Percentiles rank a stretch among this genome's conserved stretches.
These are phyloP conservation scores for Lasioglossum malachurum DNA, from an alignment of 2,888 invertebrate species.

Conservation along the genomic window DNA sequence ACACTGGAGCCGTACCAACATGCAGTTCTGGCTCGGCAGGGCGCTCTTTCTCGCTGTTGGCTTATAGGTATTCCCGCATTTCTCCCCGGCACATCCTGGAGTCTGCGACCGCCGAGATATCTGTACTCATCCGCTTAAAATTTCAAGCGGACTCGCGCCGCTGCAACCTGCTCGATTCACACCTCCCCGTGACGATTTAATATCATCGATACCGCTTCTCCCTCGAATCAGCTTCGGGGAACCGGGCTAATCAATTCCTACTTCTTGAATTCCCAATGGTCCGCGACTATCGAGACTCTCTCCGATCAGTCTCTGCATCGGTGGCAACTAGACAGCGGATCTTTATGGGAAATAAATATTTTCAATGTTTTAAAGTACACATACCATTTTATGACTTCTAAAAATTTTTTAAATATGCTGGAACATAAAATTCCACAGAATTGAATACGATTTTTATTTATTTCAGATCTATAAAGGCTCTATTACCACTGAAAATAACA, in stretches of 20 bases:
- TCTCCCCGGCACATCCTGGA: conserved; percentile 55
- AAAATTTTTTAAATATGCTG: too few relatives aligned
- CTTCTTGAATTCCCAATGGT: not conserved
- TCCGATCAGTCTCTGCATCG: too few relatives aligned
- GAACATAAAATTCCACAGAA: too few relatives aligned
- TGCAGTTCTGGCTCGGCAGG: conserved; percentile 74
- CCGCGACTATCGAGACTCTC: not conserved
- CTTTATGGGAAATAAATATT: too few relatives aligned
- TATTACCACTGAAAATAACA: too few relatives aligned
- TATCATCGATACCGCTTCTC: not conserved
- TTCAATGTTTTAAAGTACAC: too few relatives aligned
- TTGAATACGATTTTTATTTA: too few relatives aligned
- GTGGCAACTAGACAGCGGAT: too few relatives aligned
- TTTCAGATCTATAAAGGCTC: too few relatives aligned
- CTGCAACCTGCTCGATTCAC: not conserved
- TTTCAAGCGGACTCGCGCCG: not conserved
- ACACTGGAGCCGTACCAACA: conserved; percentile 75
- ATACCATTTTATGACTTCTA: too few relatives aligned
- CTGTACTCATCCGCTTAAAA: conserved; percentile 39
- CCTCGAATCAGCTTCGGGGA: not conserved
- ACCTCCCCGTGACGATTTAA: not conserved
- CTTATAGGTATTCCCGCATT: conserved; percentile 63
- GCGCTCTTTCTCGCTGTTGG: conserved; percentile 68
- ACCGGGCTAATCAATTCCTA: not conserved
- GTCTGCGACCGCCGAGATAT: conserved; percentile 32